Conservation (phyloP, 2,797 vertebrate species). For the Mus minutoides region DNA sequence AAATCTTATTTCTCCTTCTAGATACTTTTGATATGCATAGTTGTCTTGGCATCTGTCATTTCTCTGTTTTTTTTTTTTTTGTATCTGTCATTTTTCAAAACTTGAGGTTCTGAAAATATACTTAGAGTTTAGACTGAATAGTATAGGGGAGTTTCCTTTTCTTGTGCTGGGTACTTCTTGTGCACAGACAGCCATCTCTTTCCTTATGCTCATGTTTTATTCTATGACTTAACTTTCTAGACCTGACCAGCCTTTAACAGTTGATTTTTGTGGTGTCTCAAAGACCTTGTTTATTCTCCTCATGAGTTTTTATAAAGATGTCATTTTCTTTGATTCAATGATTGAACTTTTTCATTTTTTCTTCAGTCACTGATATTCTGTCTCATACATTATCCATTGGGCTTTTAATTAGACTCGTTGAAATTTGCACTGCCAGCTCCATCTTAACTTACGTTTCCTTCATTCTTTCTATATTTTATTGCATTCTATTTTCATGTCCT, state of each 20-base stretch:
- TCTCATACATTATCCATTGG: neutral
- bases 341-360: neutral
- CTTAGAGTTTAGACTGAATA: neutral
- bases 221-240: neutral
- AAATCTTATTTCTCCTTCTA: neutral
- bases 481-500: neutral
- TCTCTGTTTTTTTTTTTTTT: no score
- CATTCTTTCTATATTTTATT: neutral
- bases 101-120: neutral
- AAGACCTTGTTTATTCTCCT: neutral
- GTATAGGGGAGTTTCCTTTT: neutral
- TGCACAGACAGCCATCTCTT: neutral
- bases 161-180: neutral
- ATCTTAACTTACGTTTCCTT: neutral
- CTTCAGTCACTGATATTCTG: neutral
- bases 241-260: neutral
- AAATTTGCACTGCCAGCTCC: neutral
- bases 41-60: neutral
- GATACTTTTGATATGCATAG: neutral
- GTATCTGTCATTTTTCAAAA: neutral
- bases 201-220: neutral
- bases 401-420: neutral
- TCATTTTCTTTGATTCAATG: neutral
- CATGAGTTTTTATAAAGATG: neutral
- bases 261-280: neutral